Evolutionary conservation across 2,113 vertebrate species (phyloP).

Genomic region (Osmerus eperlanus): DNA sequence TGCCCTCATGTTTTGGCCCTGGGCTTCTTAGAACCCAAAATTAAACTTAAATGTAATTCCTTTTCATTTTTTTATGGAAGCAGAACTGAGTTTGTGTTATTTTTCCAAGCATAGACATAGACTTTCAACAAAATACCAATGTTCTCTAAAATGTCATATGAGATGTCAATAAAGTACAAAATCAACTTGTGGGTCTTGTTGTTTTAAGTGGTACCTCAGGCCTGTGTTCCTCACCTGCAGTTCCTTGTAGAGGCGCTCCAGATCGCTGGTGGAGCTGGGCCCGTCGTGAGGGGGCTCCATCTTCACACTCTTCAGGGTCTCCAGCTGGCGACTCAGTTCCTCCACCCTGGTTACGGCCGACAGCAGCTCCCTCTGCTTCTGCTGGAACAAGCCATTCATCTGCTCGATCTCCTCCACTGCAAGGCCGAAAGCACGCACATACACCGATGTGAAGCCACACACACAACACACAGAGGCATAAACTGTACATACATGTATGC

Average conservation of each 20-base stretch:
- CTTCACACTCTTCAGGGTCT: slow-evolving; percentile 81
- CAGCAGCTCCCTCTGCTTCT: slow-evolving; percentile 91
- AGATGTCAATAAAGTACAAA: too few relatives aligned
- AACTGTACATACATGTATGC: too few relatives aligned
- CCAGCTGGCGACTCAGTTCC: slow-evolving; percentile 87
- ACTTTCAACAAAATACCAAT: too few relatives aligned
- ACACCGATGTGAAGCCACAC: neutral
- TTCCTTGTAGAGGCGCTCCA: slow-evolving; percentile 87
- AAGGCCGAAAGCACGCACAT: neutral
- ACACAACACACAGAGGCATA: neutral
- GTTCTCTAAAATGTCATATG: too few relatives aligned
- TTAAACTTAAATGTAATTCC: too few relatives aligned
- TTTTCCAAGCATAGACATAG: too few relatives aligned
- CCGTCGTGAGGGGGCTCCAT: slow-evolving; percentile 78
- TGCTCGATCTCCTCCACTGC: slow-evolving; percentile 98
- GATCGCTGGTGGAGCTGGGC: slow-evolving; percentile 79
- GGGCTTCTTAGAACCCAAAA: too few relatives aligned
- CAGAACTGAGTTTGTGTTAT: too few relatives aligned
- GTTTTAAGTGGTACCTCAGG: too few relatives aligned
- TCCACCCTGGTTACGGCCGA: slow-evolving; percentile 86
- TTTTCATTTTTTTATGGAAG: too few relatives aligned
- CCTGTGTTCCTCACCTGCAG: slow-evolving; percentile 78
- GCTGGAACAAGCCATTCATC: slow-evolving; percentile 91
- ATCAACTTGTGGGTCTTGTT: too few relatives aligned
- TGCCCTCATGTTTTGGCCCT: neutral